These are phyloP conservation scores for Coptotermes formosanus DNA, from an alignment of 1,140 invertebrate genomes.

Conservation along the genomic window DNA sequence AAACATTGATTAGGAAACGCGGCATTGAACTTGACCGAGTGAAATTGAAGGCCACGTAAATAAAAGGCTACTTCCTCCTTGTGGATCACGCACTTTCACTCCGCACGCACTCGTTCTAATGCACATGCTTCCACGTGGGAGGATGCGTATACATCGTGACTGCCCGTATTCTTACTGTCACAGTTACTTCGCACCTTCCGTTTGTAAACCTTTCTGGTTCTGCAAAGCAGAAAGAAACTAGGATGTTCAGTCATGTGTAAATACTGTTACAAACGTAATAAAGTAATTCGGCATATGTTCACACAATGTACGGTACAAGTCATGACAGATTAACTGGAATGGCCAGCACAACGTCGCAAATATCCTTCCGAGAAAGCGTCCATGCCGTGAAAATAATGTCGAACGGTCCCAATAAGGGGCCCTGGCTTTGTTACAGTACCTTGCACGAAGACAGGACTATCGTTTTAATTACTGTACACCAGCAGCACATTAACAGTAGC, in stretches of 20 bases:
- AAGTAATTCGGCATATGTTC: background rate
- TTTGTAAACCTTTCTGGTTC: background rate
- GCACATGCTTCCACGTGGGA: background rate
- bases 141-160: background rate
- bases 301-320: background rate
- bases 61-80: background rate
- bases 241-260: background rate
- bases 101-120: background rate
- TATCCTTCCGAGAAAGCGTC: too few relatives aligned
- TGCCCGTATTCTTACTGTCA: background rate
- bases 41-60: background rate
- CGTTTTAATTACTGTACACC: too few relatives aligned
- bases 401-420: too few relatives aligned
- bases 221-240: background rate
- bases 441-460: too few relatives aligned
- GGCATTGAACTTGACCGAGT: slow-evolving; percentile 13
- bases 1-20: background rate
- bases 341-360: background rate
- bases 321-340: background rate
- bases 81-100: slow-evolving; percentile 12
- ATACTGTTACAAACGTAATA: background rate
- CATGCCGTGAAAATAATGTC: too few relatives aligned
- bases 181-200: background rate
- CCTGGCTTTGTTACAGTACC: too few relatives aligned
- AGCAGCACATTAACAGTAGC: too few relatives aligned